These are phyloP conservation scores for Hoplodrina blanda DNA, from an alignment of 2,888 invertebrate species.

Conservation along the genomic window DNA sequence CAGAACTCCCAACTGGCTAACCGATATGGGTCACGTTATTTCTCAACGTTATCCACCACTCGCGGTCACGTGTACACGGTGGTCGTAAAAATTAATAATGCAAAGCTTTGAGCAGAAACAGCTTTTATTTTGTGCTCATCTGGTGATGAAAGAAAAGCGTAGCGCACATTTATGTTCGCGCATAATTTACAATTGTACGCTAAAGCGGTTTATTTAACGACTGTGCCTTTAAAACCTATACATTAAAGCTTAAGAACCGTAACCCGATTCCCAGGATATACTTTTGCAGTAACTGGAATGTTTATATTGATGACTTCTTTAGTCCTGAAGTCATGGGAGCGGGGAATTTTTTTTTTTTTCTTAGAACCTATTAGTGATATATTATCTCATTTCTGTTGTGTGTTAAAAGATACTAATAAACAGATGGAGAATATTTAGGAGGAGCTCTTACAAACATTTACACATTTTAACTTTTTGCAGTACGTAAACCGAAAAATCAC, in stretches of 20 bases:
- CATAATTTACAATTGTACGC: constrained; percentile 36
- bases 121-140: constrained; percentile 45
- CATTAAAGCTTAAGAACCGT: constrained; percentile 21
- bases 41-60: constrained; percentile 18
- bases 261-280: constrained; percentile 30
- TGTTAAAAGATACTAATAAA: background rate
- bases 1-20: background rate
- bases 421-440: no score
- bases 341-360: background rate
- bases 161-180: constrained; percentile 24
- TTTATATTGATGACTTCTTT: constrained; percentile 3
- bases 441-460: no score
- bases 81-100: constrained; percentile 50
- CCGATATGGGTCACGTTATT: constrained; percentile 19
- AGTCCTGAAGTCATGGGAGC: constrained; percentile 9
- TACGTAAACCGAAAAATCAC: no score
- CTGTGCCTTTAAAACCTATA: constrained; percentile 9
- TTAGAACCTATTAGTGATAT: background rate
- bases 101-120: constrained; percentile 28
- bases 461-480: no score
- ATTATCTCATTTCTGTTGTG: background rate
- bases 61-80: constrained; percentile 33
- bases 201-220: constrained; percentile 34
- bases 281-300: background rate
- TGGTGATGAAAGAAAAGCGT: constrained; percentile 38